Base-by-base conservation (phyloP, 2,888 invertebrate genomes). In the Thecophora atra region DNA sequence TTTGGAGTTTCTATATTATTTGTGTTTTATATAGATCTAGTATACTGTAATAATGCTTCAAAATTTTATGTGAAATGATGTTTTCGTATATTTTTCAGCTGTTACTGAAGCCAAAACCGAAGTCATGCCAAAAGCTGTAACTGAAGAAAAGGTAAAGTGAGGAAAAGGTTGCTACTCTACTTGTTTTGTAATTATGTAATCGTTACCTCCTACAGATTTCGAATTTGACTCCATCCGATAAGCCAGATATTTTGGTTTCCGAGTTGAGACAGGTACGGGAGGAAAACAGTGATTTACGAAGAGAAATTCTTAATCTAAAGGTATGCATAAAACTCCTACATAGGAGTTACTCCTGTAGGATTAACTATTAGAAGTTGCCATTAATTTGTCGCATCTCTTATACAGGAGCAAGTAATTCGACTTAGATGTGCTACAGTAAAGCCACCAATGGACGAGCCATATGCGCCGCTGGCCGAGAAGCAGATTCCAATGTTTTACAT, bases 221-320 rank as follows among this genome's bases (percentile, higher is more conserved):
- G 72, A 79, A 79, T 75, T 56, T 79, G 75, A 88, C 77, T 68
- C 72, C 76, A 62, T 73, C 79, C 71, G 79, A 79, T 58, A 74
- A 91, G 81, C 86, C 92, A 81, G 90, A 91, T 83, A 91, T 91
- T 85, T 91, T 92, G 72, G 89, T 91, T 75, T 89, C 90, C 80
- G 94, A 95, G 89, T 90, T 94, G 68, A 91, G 90, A 85, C 90
- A 90, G 85, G 89, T 95, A 83, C 90, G 93, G 83, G 93, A 94
- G 85, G 92, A 93, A 81, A 92, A 94, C 83, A 92, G 91, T 87
- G 89, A 89, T 85, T 88, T 96, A 86, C 90, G 93, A 88, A 93
- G 94, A 88, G 96, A 97, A 88, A 95, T 94, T 89, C 88, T 94
- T 80, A 91, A 91, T 87, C 89, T 97, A 84, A 95, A 93, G 91